Conservation (phyloP, 2,113 vertebrate species). For the Gavialis gangeticus region DNA sequence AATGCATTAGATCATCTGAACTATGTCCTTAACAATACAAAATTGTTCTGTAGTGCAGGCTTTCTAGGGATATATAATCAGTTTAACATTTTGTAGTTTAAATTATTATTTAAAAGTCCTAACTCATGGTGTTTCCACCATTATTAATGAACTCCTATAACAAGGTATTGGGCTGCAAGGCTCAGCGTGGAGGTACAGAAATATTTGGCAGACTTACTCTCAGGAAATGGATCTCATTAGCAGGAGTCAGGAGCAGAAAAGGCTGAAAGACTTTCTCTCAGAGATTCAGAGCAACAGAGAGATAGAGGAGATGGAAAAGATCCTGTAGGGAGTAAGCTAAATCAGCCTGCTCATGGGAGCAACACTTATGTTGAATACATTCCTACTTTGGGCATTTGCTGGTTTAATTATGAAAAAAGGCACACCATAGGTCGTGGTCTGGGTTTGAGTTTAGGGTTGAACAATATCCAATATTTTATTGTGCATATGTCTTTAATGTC, state of each 20-base stretch:
- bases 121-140: not conserved
- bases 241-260: not conserved
- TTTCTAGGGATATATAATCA: not conserved
- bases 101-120: too few relatives aligned
- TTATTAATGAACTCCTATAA: not conserved
- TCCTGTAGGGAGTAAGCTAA: not conserved
- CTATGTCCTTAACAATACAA: rapidly evolving
- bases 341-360: not conserved
- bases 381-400: not conserved
- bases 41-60: not conserved
- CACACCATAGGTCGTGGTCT: too few relatives aligned
- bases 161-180: not conserved
- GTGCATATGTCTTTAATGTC: too few relatives aligned
- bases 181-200: not conserved
- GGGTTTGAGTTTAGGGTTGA: too few relatives aligned
- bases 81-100: too few relatives aligned
- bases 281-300: not conserved
- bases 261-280: not conserved
- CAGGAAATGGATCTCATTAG: not conserved
- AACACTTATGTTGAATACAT: not conserved
- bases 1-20: not conserved
- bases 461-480: too few relatives aligned
- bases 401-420: not conserved
- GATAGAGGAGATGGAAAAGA: not conserved
- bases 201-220: not conserved